Percentiles rank a stretch among this genome's conserved stretches.
Conservation (phyloP, 2,113 vertebrate genomes). For the Cheilinus undulatus region DNA sequence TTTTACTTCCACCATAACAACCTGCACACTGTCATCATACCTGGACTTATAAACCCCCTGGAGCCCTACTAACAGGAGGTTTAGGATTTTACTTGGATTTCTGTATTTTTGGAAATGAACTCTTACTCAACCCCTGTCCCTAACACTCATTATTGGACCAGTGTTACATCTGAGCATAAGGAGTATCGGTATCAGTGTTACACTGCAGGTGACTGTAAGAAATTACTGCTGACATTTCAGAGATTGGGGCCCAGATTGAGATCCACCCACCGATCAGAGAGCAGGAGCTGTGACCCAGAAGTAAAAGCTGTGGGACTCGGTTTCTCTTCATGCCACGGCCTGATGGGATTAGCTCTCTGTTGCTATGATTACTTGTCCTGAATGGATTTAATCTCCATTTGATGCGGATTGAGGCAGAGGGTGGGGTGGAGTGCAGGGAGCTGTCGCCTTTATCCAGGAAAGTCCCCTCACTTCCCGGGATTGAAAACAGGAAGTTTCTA, state of each 20-base stretch:
- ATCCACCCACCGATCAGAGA: conserved; percentile 1
- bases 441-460: conserved; percentile 12
- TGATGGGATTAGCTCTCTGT: conserved; percentile 64
- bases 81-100: too few species aligned
- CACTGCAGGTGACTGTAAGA: not conserved
- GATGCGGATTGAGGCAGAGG: conserved; percentile 30
- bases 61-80: too few species aligned
- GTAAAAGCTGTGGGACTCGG: conserved; percentile 11
- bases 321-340: conserved; percentile 27
- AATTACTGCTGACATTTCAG: not conserved
- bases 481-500: conserved; percentile 55
- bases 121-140: not conserved
- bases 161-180: not conserved
- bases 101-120: not conserved
- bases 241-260: conserved; percentile 10
- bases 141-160: not conserved
- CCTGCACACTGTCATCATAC: too few species aligned
- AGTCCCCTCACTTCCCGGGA: conserved; percentile 5
- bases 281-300: conserved; percentile 21
- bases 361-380: conserved; percentile 59
- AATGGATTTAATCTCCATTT: conserved; percentile 68
- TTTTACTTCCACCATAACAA: too few species aligned
- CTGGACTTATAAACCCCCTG: too few species aligned
- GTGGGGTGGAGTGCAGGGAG: conserved; percentile 1
- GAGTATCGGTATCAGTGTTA: not conserved